A percentile compares a stretch with the other conserved stretches of the same genome.
phyloP scores from a whole-genome alignment of 1,140 invertebrate species.

The Drosophila erecta region DNA sequence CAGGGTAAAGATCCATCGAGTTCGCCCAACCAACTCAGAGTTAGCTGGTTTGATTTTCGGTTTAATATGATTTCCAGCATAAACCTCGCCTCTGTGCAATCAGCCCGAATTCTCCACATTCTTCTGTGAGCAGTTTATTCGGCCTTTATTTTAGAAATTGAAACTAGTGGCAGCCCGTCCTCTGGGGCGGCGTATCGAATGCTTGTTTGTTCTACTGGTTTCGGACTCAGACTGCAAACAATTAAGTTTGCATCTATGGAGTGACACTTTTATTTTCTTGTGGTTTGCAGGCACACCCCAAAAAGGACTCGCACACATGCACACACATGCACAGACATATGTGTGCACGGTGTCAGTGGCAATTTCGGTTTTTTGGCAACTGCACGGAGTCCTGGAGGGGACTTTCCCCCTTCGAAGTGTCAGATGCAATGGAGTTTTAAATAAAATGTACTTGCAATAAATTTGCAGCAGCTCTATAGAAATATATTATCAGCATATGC shows the following conservation, averaged over 20 bases:
- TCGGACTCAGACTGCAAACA: constrained; percentile 57
- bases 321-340: neutral
- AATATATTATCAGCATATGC: constrained; percentile 30
- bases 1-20: neutral
- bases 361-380: constrained; percentile 63
- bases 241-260: constrained; percentile 70
- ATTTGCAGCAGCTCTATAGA: constrained; percentile 63
- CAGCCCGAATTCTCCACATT: constrained; percentile 23
- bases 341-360: constrained; percentile 31
- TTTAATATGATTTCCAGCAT: constrained; percentile 26
- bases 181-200: constrained; percentile 31
- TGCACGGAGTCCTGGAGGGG: constrained; percentile 12
- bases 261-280: constrained; percentile 76
- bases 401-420: constrained; percentile 31
- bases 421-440: constrained; percentile 74
- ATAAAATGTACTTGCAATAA: constrained; percentile 79
- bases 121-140: constrained; percentile 8
- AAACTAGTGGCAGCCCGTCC: constrained; percentile 30
- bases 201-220: constrained; percentile 41
- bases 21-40: constrained; percentile 5
- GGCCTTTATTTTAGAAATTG: constrained; percentile 45
- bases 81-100: constrained; percentile 20
- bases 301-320: constrained; percentile 10
- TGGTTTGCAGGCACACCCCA: constrained; percentile 38
- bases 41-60: constrained; percentile 1